A percentile compares a stretch with the other conserved stretches of the same genome.
Evolutionary conservation across 2,113 vertebrate genomes (phyloP).

Genomic region (Lates calcarifer): DNA sequence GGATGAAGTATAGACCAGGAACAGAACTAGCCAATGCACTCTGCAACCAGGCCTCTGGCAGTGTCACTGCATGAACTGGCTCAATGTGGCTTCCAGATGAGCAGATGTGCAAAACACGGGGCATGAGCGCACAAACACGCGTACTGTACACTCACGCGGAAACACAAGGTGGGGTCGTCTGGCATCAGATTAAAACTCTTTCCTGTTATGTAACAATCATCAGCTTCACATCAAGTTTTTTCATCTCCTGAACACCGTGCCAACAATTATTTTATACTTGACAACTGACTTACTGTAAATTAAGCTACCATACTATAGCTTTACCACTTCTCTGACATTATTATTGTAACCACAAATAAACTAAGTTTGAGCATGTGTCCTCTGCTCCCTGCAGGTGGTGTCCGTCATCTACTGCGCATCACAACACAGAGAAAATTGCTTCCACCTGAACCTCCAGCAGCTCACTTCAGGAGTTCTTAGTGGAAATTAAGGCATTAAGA

Average conservation of each 20-base stretch:
- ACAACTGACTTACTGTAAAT: background rate
- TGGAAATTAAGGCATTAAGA: constrained; percentile 13
- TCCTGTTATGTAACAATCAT: constrained; percentile 17
- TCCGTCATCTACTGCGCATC: background rate
- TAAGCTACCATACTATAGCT: background rate
- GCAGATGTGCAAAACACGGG: constrained; percentile 46
- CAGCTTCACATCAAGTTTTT: background rate
- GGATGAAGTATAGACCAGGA: constrained; percentile 43
- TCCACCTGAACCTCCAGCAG: constrained; percentile 26
- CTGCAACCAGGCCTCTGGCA: constrained; percentile 35
- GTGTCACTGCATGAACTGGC: constrained; percentile 28
- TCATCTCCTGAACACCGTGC: background rate
- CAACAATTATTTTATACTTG: background rate
- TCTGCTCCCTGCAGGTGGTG: background rate
- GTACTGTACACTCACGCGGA: background rate
- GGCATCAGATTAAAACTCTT: constrained; percentile 24
- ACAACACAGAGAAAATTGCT: constrained; percentile 23
- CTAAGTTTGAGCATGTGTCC: background rate
- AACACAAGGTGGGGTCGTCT: constrained; percentile 36
- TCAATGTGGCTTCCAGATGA: constrained; percentile 64
- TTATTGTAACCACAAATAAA: background rate
- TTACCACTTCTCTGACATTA: background rate
- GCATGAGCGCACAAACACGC: background rate
- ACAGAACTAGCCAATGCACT: constrained; percentile 37
- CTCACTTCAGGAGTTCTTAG: background rate